phyloP scores from a whole-genome alignment of 2,797 vertebrate genomes.

The Heliangelus exortis region DNA sequence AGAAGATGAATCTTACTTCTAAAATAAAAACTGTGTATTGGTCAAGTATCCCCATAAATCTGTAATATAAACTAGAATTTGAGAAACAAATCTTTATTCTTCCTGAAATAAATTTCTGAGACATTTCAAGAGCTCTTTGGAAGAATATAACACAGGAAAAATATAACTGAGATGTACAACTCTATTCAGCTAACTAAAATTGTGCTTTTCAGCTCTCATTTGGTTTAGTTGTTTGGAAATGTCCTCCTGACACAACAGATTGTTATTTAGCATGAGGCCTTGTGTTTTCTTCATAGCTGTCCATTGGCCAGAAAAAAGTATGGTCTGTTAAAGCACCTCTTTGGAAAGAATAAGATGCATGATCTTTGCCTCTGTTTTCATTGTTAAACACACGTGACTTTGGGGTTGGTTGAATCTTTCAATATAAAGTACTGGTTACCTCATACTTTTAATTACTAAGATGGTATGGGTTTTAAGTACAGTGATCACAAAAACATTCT shows the following conservation, averaged over 20 bases:
- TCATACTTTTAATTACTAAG: background rate
- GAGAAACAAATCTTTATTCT: background rate
- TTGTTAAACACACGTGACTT: background rate
- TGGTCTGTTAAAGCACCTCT: background rate
- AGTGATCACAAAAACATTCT: background rate
- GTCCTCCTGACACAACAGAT: background rate
- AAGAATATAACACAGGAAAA: background rate
- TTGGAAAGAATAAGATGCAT: background rate
- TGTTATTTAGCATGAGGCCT: background rate
- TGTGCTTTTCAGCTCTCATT: background rate
- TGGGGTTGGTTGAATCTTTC: background rate
- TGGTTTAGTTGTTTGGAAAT: background rate
- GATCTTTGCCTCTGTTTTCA: background rate
- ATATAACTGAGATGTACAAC: background rate
- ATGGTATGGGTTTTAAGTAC: background rate
- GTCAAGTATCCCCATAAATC: slow-evolving; percentile 19
- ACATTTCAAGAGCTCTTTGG: background rate
- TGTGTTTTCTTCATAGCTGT: background rate
- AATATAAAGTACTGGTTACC: background rate
- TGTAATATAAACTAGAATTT: background rate
- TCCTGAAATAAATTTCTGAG: slow-evolving; percentile 17
- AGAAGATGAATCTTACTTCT: slow-evolving; percentile 33
- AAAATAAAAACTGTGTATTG: slow-evolving; percentile 14
- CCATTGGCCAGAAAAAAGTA: background rate
- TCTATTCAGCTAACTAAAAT: background rate